Evolutionary conservation across 1,140 invertebrate species (phyloP).

Genomic region (Prorops nasuta): DNA sequence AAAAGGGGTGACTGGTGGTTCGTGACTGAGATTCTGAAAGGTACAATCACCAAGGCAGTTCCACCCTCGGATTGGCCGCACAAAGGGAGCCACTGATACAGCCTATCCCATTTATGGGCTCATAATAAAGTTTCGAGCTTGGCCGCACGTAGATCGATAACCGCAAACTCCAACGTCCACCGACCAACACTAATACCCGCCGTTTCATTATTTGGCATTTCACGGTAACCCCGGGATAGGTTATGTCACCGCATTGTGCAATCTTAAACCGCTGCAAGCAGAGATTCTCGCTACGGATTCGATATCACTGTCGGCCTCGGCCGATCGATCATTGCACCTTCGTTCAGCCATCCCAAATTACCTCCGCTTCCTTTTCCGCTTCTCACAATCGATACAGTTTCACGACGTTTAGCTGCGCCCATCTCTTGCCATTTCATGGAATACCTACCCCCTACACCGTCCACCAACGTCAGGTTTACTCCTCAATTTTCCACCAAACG

Average conservation of each 20-base stretch:
- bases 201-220: not conserved
- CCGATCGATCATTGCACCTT: not conserved
- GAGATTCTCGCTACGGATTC: not conserved
- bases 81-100: slow-evolving; percentile 13
- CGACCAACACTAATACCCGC: not conserved
- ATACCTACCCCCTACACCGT: too few species aligned
- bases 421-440: too few species aligned
- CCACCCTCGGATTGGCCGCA: not conserved
- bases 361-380: too few species aligned
- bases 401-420: too few species aligned
- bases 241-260: not conserved
- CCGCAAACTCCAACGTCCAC: not conserved
- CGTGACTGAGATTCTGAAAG: slow-evolving; percentile 20
- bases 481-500: not conserved
- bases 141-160: not conserved
- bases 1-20: slow-evolving; percentile 11
- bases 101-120: slow-evolving; percentile 22
- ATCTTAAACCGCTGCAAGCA: not conserved
- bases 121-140: slow-evolving; percentile 22
- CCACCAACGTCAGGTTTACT: not conserved
- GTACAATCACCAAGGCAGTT: not conserved
- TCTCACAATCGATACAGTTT: too few species aligned
- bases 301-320: not conserved
- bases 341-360: too few species aligned
- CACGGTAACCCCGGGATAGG: not conserved